phyloP scores from a whole-genome alignment of 1,140 invertebrate species.

The Hydropsyche tenuis region DNA sequence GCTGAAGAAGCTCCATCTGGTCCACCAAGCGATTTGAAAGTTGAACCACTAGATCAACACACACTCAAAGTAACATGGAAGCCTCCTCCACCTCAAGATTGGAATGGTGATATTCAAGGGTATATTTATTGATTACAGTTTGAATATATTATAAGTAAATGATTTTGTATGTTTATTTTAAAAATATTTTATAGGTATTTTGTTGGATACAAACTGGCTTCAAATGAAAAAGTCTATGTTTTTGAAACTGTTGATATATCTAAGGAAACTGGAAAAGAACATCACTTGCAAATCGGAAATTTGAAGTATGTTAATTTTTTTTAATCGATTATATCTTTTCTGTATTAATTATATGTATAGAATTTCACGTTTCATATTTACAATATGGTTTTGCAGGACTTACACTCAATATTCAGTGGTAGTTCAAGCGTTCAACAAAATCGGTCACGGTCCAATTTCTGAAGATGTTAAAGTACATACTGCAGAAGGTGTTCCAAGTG shows the following conservation, averaged over 20 bases:
- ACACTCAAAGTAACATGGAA: slow-evolving; percentile 94
- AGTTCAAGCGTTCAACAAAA: slow-evolving; percentile 94
- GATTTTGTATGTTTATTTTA: slow-evolving; percentile 22
- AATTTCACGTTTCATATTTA: slow-evolving; percentile 46
- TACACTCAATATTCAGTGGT: slow-evolving; percentile 95
- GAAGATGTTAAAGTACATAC: slow-evolving; percentile 90
- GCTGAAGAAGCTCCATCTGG: slow-evolving; percentile 93
- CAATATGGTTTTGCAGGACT: slow-evolving; percentile 62
- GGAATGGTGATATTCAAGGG: slow-evolving; percentile 92
- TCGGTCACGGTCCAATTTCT: slow-evolving; percentile 89
- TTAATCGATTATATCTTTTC: neutral
- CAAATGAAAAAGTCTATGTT: slow-evolving; percentile 87
- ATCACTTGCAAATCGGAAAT: slow-evolving; percentile 82
- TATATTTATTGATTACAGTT: slow-evolving; percentile 45
- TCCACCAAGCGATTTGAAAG: slow-evolving; percentile 81
- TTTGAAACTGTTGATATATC: slow-evolving; percentile 93
- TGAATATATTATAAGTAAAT: neutral
- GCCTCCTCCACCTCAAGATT: slow-evolving; percentile 84
- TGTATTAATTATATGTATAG: neutral
- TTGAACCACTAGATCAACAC: slow-evolving; percentile 91
- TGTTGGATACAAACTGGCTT: slow-evolving; percentile 87
- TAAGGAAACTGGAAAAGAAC: slow-evolving; percentile 89
- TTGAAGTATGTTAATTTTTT: slow-evolving; percentile 66
- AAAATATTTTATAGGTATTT: slow-evolving; percentile 68
- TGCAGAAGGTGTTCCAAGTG: slow-evolving; percentile 90